Evolutionary conservation across 2,797 vertebrate species (phyloP), one percentile per base, ranked within the genome.

Genomic region (Danio jaintianensis): DNA sequence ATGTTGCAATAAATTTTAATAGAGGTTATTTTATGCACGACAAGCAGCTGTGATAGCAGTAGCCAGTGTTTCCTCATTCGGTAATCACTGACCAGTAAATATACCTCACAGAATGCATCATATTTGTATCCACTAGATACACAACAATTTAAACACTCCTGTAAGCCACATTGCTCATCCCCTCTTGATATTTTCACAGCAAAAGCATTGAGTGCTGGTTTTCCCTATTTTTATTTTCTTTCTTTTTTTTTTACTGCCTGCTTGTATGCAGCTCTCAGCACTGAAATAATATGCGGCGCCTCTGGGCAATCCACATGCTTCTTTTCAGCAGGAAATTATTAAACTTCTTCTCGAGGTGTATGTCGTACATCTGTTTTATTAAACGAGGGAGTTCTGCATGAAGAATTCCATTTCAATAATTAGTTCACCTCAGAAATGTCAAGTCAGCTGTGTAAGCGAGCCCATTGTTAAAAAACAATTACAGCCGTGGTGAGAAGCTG

Each of bases 321-420:
- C 82, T 78, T 53, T 48, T 78, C 75, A 67, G 74, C 85, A 85
- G 82, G 74, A 83, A 81, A 85, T 85, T 79, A 86, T 90, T 88
- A 86, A 89, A 89, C 87, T 88, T 88, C 76, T 74, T 86, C 75
- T 69, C 63, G 72, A 86, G 81, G 87, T 85, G 86, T 84, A 69
- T 89, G 89, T 90, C 83, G 80, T 90, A 91, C 87, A 90, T 89
- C 88, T 92, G 87, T 90, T 93, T 91, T 91, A 90, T 91, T 90
- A 91, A 92, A 91, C 84, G 85, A 88, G 36, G 82, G 80, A 87
- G 87, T 88, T 91, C 88, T 87, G 89, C 88, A 86, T 86, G 88
- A 85, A 83, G 82, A 87, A 91, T 90, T 90, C 75, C 82, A 86
- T 90, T 87, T 86, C 80, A 89, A 90, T 90, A 92, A 92, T 92